Conservation (phyloP, 2,113 vertebrate genomes). For the Atrichornis clamosus region DNA sequence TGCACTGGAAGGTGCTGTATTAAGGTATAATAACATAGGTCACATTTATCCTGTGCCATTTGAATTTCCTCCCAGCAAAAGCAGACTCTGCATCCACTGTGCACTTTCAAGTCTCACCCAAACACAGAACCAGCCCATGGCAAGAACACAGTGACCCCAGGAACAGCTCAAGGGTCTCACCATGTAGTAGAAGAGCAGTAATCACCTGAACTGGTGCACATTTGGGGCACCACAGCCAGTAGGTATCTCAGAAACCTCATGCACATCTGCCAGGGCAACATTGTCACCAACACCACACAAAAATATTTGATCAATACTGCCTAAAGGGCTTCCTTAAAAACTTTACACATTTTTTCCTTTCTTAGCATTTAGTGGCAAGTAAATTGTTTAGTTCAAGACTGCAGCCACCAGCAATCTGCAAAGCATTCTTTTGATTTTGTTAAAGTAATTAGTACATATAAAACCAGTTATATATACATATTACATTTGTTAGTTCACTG, state of each 20-base stretch:
- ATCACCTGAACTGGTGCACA: neutral
- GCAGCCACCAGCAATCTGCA: neutral
- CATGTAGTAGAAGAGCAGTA: accelerated
- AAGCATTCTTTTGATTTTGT: neutral
- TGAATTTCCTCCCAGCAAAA: neutral
- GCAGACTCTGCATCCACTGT: neutral
- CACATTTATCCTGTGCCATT: neutral
- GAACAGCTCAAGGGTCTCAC: neutral
- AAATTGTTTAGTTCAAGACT: neutral
- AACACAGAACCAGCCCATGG: accelerated
- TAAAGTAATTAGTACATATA: neutral
- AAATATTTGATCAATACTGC: neutral
- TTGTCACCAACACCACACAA: neutral
- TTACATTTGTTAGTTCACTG: neutral
- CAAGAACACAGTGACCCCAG: neutral
- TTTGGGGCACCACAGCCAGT: neutral
- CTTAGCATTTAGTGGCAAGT: neutral
- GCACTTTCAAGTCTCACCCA: neutral
- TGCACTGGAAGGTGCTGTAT: neutral
- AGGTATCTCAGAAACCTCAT: neutral
- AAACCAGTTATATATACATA: neutral
- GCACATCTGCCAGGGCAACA: neutral
- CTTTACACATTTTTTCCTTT: neutral
- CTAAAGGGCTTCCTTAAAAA: neutral
- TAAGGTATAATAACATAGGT: accelerated